phyloP scores from a whole-genome alignment of 2,797 vertebrate genomes.

The Enteromius thamalakanensis region DNA sequence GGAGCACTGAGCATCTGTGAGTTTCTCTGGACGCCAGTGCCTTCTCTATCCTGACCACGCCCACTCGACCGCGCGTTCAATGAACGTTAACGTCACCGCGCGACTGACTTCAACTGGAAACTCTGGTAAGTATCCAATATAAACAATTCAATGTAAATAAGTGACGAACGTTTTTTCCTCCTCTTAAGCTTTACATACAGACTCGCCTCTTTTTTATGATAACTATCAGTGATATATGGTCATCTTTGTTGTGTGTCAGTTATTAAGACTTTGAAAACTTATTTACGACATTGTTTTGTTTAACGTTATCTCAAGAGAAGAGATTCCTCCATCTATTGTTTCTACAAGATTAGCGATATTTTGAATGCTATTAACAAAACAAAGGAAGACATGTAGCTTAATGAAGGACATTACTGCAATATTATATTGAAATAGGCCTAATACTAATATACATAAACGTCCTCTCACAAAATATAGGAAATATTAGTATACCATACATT shows the following conservation, averaged over 20 bases:
- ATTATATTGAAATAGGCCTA: not conserved
- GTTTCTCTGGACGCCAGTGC: not conserved
- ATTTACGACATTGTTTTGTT: not conserved
- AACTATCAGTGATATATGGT: not conserved
- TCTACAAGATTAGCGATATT: not conserved
- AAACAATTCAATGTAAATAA: not conserved
- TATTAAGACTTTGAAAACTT: not conserved
- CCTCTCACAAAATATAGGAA: not conserved
- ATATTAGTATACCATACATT: not conserved
- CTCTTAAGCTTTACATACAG: not conserved
- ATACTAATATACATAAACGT: not conserved
- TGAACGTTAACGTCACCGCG: not conserved
- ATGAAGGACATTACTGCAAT: not conserved
- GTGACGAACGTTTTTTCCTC: not conserved
- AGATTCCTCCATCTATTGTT: not conserved
- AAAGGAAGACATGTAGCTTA: not conserved
- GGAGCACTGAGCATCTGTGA: not conserved
- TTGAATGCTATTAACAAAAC: not conserved
- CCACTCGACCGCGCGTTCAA: not conserved
- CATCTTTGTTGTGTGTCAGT: not conserved
- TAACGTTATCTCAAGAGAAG: not conserved
- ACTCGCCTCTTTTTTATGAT: not conserved
- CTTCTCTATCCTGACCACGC: not conserved
- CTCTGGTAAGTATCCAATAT: slow-evolving; percentile 6
- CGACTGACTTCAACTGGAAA: not conserved